Evolutionary conservation across 2,888 invertebrate species (phyloP), one percentile per base, ranked within the genome.

Genomic region (Caenorhabditis afra): DNA sequence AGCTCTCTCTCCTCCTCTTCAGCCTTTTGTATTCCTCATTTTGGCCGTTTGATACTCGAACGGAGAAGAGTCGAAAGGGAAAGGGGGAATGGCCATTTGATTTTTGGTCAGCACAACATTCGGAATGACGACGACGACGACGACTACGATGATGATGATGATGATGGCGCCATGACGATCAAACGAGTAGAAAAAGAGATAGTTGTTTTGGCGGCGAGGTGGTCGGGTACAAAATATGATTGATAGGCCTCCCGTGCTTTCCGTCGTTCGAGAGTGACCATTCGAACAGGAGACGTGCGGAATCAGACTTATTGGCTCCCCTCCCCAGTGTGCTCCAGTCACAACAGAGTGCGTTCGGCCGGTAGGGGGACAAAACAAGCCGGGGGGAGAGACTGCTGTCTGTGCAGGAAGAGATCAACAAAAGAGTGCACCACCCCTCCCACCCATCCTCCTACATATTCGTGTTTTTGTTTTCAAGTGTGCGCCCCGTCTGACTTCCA

Each of bases 11-110:
- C 29, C 4, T 7, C 7, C 29, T 29, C 44, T 44, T 44, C 44
- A 22, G 3, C 11, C 47, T 22, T 49, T 49, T 44, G 44, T 12
- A 44, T 12, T 44, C 22, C 22, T 49, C 22, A 22, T 20, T 49
- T 35, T 55, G 55, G 35, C 53, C 53, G 53, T 53, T 53, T 44
- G 44, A 44, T n/a, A 44, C 44, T 47, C 16, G 47, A 49, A 22
- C 45, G 18, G 5, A 7, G n/a, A n/a, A n/a, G 7, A 3, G n/a
- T 2, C 45, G 45, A 16, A 47, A 47, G 8, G 1, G 29, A 29
- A 29, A 29, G 29, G 7, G 29, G 7, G 29, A 8, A 49, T 49
- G 22, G 49, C 22, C 14, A 49, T 49, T 49, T 55, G 55, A 55
- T 55, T 39, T 55, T 39, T 18, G 55, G 18, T 55, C 55, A 53